Percentiles rank a stretch among this genome's conserved stretches.
Evolutionary conservation across 2,888 invertebrate genomes (phyloP).

Genomic region (Gnatocerus cornutus): DNA sequence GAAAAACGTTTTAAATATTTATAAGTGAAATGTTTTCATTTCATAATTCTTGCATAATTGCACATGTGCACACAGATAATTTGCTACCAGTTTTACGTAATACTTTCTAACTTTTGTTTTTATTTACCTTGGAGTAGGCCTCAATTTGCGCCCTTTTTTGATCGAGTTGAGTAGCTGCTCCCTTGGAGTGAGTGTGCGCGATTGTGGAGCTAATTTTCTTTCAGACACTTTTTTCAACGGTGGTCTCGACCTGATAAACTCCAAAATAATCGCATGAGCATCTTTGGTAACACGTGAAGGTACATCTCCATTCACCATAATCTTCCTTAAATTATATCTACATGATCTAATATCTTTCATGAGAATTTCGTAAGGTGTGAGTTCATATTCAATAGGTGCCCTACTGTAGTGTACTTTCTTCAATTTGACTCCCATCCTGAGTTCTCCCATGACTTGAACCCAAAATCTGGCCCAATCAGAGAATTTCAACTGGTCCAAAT

Average conservation of each 20-base stretch:
- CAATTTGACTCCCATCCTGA: constrained; percentile 92
- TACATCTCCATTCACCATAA: constrained; percentile 87
- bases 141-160: constrained; percentile 81
- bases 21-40: too few relatives aligned
- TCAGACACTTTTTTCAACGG: constrained; percentile 94
- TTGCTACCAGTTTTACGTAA: too few relatives aligned
- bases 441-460: constrained; percentile 95
- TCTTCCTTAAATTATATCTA: constrained; percentile 91
- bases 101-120: too few relatives aligned
- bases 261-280: constrained; percentile 95
- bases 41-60: too few relatives aligned
- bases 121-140: constrained; percentile 71
- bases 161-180: constrained; percentile 92
- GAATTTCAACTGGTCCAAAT: constrained; percentile 88
- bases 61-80: too few relatives aligned
- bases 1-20: too few relatives aligned
- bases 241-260: constrained; percentile 96
- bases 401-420: constrained; percentile 89
- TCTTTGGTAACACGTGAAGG: constrained; percentile 92
- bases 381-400: constrained; percentile 90
- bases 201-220: constrained; percentile 85
- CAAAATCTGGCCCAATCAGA: constrained; percentile 97
- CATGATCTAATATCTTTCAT: constrained; percentile 96
- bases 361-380: constrained; percentile 96
- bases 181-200: constrained; percentile 83